Conservation (phyloP, 2,888 invertebrate genomes). For the Luffia ferchaultella region DNA sequence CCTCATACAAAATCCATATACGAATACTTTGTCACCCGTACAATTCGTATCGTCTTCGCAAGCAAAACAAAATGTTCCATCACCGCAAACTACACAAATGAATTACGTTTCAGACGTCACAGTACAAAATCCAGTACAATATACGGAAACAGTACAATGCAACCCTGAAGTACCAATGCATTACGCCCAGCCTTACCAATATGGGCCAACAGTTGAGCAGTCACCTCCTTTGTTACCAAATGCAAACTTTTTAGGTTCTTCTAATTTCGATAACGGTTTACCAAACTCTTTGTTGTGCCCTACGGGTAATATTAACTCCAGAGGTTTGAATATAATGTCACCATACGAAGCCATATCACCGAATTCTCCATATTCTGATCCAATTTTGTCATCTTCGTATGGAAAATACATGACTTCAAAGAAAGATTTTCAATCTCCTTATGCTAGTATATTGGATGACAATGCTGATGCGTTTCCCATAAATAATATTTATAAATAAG, state of each 20-base stretch:
- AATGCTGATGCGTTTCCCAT: slow-evolving; percentile 26
- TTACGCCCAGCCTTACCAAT: not conserved
- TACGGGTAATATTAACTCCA: slow-evolving; percentile 16
- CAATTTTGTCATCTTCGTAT: slow-evolving; percentile 5
- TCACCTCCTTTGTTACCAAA: slow-evolving; percentile 16
- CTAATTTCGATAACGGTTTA: slow-evolving; percentile 18
- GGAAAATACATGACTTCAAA: slow-evolving; percentile 15
- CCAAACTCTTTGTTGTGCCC: slow-evolving; percentile 4
- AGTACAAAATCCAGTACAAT: too few species aligned
- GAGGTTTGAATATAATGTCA: slow-evolving; percentile 25
- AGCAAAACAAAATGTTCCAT: not conserved
- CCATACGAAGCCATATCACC: slow-evolving; percentile 32
- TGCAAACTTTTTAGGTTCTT: slow-evolving; percentile 23
- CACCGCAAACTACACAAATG: not conserved
- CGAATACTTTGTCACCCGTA: too few species aligned
- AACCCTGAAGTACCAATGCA: not conserved
- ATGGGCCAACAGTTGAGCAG: not conserved
- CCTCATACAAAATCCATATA: too few species aligned
- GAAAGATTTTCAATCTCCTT: slow-evolving; percentile 35
- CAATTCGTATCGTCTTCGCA: not conserved
- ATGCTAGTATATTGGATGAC: slow-evolving; percentile 27
- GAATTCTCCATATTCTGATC: slow-evolving; percentile 16
- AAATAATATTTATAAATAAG: slow-evolving; percentile 22
- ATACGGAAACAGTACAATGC: not conserved
- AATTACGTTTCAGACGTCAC: not conserved